phyloP scores from a whole-genome alignment of 2,888 invertebrate species.

The Polylopha cassiicola region DNA sequence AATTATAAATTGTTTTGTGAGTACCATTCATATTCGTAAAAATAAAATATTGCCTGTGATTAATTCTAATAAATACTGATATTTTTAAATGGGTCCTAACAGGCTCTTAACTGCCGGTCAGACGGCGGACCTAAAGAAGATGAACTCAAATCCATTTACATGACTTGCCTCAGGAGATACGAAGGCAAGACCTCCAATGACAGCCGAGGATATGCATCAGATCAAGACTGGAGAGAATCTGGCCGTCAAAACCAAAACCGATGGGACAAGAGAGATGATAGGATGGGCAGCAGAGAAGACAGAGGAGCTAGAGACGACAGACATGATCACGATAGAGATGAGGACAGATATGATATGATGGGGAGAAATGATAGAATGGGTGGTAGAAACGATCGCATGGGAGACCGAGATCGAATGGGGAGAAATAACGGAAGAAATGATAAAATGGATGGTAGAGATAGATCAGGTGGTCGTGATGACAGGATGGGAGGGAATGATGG shows the following conservation, averaged over 20 bases:
- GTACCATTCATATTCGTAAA: slow-evolving; percentile 26
- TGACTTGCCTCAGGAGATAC: slow-evolving; percentile 73
- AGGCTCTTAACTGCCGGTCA: slow-evolving; percentile 78
- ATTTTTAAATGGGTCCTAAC: slow-evolving; percentile 5
- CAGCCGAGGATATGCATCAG: slow-evolving; percentile 34
- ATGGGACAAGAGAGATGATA: slow-evolving; percentile 38
- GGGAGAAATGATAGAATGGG: slow-evolving; percentile 27
- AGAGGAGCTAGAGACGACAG: slow-evolving; percentile 29
- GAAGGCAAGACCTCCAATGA: slow-evolving; percentile 46
- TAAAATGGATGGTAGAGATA: slow-evolving; percentile 13
- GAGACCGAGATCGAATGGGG: slow-evolving; percentile 17
- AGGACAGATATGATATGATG: slow-evolving; percentile 13
- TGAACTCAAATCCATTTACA: slow-evolving; percentile 76
- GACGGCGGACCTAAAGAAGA: slow-evolving; percentile 78
- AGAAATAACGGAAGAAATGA: slow-evolving; percentile 12
- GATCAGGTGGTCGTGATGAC: slow-evolving; percentile 9
- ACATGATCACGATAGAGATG: slow-evolving; percentile 13
- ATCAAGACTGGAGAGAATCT: slow-evolving; percentile 48
- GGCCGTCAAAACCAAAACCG: slow-evolving; percentile 38
- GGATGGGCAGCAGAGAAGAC: slow-evolving; percentile 22
- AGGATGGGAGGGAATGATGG: slow-evolving; percentile 23
- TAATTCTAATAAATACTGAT: not conserved
- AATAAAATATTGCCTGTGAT: not conserved
- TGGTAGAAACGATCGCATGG: slow-evolving; percentile 30
- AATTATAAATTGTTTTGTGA: slow-evolving; percentile 43